These are phyloP conservation scores for Endomychus coccineus DNA, from an alignment of 2,888 invertebrate genomes.

Conservation along the genomic window DNA sequence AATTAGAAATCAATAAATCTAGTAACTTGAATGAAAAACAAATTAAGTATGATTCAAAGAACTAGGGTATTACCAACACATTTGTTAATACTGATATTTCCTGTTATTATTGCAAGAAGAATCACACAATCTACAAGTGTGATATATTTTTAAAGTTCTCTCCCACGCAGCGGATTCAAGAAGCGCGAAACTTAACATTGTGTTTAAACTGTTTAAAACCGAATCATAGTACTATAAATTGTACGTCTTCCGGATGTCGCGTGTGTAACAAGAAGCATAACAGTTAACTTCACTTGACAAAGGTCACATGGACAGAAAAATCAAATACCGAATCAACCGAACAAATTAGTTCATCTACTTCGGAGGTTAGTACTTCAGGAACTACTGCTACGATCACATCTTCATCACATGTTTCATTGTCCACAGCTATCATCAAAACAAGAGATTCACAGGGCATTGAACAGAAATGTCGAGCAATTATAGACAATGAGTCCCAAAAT, in stretches of 20 bases:
- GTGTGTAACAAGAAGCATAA: constrained; percentile 6
- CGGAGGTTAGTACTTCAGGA: background rate
- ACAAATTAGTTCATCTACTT: background rate
- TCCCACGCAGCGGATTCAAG: background rate
- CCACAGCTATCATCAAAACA: constrained; percentile 4
- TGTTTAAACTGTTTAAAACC: constrained; percentile 8
- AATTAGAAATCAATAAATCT: too few relatives aligned
- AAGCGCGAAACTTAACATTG: constrained; percentile 1
- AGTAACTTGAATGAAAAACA: background rate
- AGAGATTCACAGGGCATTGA: background rate
- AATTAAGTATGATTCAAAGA: background rate
- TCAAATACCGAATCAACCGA: background rate
- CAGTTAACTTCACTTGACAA: background rate
- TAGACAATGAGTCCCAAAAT: constrained; percentile 2
- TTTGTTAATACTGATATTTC: background rate
- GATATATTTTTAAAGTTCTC: background rate
- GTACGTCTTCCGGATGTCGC: constrained; percentile 1
- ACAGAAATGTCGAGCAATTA: background rate
- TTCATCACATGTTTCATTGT: background rate
- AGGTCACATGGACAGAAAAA: background rate
- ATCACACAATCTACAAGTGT: constrained; percentile 4
- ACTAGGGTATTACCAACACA: background rate
- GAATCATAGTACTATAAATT: constrained; percentile 2
- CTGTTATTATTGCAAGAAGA: constrained; percentile 4
- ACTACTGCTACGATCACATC: background rate